Evolutionary conservation across 2,888 invertebrate species (phyloP).

Genomic region (Antheraea assamensis): DNA sequence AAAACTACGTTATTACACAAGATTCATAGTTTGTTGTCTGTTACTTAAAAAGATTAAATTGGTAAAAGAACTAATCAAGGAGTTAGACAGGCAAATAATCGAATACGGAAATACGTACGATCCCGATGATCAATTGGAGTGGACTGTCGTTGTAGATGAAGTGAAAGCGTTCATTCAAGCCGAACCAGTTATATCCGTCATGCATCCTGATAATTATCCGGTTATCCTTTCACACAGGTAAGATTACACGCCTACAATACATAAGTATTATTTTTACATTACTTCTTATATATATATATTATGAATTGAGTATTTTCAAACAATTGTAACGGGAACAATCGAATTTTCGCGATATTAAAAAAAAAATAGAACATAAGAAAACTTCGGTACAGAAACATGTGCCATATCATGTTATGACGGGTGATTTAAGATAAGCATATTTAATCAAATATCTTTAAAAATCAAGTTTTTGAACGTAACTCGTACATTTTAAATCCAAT

Average conservation of each 20-base stretch:
- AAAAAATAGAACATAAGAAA: too few relatives aligned
- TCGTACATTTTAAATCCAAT: background rate
- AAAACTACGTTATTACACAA: slow-evolving; percentile 96
- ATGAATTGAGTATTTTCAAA: background rate
- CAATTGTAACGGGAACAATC: background rate
- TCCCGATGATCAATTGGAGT: slow-evolving; percentile 98
- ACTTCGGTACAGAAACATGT: background rate
- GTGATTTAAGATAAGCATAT: background rate
- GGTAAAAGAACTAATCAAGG: slow-evolving; percentile 94
- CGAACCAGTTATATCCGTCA: slow-evolving; percentile 93
- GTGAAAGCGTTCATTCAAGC: slow-evolving; percentile 97
- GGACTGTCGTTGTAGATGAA: slow-evolving; percentile 96
- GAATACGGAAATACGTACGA: slow-evolving; percentile 98
- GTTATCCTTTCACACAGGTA: slow-evolving; percentile 94
- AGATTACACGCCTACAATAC: background rate
- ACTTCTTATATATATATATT: background rate
- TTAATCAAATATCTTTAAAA: background rate
- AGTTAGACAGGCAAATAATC: slow-evolving; percentile 95
- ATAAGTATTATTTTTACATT: background rate
- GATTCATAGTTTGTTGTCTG: slow-evolving; percentile 97
- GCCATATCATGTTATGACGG: background rate
- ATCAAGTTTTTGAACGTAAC: background rate
- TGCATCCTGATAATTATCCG: slow-evolving; percentile 93
- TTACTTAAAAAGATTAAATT: slow-evolving; percentile 96
- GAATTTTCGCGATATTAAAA: background rate